Conservation (phyloP, 1,140 invertebrate genomes). For the Ctenoplectra terminalis region DNA sequence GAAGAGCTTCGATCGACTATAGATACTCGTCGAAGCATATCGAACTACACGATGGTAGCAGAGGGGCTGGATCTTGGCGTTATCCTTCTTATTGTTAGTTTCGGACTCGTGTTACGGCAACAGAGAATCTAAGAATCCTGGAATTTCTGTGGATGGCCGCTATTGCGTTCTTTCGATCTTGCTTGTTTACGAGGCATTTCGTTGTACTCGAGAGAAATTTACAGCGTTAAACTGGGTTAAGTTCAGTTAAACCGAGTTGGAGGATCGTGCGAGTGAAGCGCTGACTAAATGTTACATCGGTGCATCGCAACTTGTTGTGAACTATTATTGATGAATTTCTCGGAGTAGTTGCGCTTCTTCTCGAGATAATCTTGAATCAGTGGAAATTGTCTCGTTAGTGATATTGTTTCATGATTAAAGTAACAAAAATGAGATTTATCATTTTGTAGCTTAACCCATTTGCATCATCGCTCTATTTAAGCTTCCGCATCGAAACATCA, state of each 20-base stretch:
- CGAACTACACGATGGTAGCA: neutral
- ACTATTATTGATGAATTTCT: conserved; percentile 14
- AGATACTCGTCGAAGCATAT: neutral
- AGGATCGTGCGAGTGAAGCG: neutral
- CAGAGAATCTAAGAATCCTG: conserved; percentile 4
- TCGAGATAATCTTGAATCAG: neutral
- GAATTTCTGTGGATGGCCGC: conserved; percentile 11
- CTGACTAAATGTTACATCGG: conserved; percentile 11
- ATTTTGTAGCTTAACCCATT: too few relatives aligned
- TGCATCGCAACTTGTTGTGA: neutral
- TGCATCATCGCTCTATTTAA: too few relatives aligned
- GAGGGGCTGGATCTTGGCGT: neutral
- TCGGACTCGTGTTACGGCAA: conserved; percentile 26
- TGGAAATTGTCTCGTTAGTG: too few relatives aligned
- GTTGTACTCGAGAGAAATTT: neutral
- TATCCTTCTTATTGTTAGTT: conserved; percentile 17
- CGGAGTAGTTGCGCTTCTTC: neutral
- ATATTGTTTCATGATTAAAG: too few relatives aligned
- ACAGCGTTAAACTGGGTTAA: conserved; percentile 31
- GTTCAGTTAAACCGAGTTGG: conserved; percentile 28
- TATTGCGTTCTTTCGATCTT: conserved; percentile 25
- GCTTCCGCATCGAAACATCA: too few relatives aligned
- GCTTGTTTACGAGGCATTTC: conserved; percentile 10
- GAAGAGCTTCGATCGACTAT: neutral
- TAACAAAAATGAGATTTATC: too few relatives aligned